A percentile compares a stretch with the other conserved stretches of the same genome.
These are phyloP conservation scores for Sclerurus mexicanus DNA, from an alignment of 2,113 vertebrate genomes.

Conservation along the genomic window DNA sequence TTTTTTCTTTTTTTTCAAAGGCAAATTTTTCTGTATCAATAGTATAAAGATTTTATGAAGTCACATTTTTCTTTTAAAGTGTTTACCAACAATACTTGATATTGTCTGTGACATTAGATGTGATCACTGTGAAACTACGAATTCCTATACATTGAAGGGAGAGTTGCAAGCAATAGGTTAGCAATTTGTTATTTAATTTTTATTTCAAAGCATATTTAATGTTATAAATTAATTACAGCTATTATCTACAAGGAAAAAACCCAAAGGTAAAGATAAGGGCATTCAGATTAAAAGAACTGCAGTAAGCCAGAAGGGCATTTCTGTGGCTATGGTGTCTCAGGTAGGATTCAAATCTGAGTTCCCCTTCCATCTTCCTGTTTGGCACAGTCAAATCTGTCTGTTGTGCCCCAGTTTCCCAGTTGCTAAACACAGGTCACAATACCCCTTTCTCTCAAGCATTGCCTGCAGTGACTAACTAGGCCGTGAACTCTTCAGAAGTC, in stretches of 20 bases:
- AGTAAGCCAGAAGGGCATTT: not conserved
- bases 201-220: not conserved
- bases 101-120: not conserved
- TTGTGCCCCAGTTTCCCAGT: not conserved
- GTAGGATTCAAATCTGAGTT: not conserved
- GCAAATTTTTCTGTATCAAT: not conserved
- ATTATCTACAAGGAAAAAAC: not conserved
- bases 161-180: not conserved
- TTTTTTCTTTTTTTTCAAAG: not conserved
- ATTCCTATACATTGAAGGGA: not conserved
- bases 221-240: not conserved
- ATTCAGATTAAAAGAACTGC: not conserved
- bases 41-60: not conserved
- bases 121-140: not conserved
- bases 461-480: rapidly evolving
- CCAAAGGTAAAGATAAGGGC: not conserved
- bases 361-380: not conserved
- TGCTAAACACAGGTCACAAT: not conserved
- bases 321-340: not conserved
- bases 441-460: not conserved
- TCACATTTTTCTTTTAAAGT: not conserved
- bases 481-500: not conserved
- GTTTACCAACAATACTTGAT: not conserved
- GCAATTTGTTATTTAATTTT: not conserved
- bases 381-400: not conserved